Evolutionary conservation across 2,888 invertebrate species (phyloP), one percentile per base, ranked within the genome.

Genomic region (Pammene fasciana): DNA sequence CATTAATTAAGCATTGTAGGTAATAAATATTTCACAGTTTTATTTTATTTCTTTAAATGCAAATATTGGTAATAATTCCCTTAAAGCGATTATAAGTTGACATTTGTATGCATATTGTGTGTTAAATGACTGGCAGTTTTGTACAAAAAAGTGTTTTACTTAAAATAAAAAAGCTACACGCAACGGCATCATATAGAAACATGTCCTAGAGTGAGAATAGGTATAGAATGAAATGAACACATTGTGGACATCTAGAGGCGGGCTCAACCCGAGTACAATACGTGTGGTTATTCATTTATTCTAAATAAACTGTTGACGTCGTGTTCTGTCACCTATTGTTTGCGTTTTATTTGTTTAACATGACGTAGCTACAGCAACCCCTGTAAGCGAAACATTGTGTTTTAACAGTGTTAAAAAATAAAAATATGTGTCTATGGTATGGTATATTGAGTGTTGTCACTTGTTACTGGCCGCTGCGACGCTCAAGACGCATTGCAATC

Each of bases 291-390:
- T 57, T 56, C 41, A 56, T 56, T 59, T 59, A 59, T 59, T 59
- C 45, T 45, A 59, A 45, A 59, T 59, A 59, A 59, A 45, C 59
- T 59, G 59, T 59, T 46, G 59, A 59, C 59, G 59, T 45, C 45
- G 45, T 59, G 59, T 59, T 59, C 45, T 59, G 34, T 38, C 59
- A 59, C 59, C 45, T 59, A 59, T 59, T 59, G 59, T 59, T 59
- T 34, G n/a, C 5, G 14, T 59, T 45, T 59, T 34, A n/a, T 26
- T 59, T 59, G n/a, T 59, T 59, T 18, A 34, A 52, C 50, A 18
- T 45, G 59, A 14, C 45, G 26, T 13, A 5, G 43, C 11, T 52
- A 26, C 50, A 16, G 13, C 56, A 57, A 57, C 41, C 43, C 55
- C 26, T n/a, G 16, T 41, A 10, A 13, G 52, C 54, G n/a, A 16